Evolutionary conservation across 2,888 invertebrate species (phyloP).

Genomic region (Aphidius colemani): DNA sequence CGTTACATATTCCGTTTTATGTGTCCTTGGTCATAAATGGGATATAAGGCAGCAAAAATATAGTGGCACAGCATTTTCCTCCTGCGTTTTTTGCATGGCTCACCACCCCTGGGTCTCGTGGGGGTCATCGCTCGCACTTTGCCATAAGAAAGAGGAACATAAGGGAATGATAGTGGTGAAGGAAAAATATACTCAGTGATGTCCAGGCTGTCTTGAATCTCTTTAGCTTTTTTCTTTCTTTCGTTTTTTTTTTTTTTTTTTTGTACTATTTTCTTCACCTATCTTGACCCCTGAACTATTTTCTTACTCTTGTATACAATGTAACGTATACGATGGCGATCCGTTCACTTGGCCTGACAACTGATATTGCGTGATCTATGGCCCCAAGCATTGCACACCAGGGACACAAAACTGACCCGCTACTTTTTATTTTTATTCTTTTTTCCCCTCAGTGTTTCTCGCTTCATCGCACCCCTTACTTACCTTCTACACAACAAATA

Average conservation of each 20-base stretch:
- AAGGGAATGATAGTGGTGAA: conserved; percentile 35
- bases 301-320: too few species aligned
- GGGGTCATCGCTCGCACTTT: conserved; percentile 60
- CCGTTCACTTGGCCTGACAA: conserved; percentile 49
- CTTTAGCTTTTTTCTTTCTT: conserved; percentile 19
- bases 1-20: conserved; percentile 60
- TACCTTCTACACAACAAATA: conserved; percentile 10
- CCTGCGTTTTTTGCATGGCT: conserved; percentile 50
- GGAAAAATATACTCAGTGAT: conserved; percentile 38
- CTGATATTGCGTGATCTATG: conserved; percentile 61
- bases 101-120: conserved; percentile 44
- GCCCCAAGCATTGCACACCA: conserved; percentile 58
- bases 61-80: conserved; percentile 26
- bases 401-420: conserved; percentile 56
- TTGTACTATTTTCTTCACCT: conserved; percentile 27
- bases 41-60: conserved; percentile 33
- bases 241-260: conserved; percentile 15
- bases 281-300: conserved; percentile 33
- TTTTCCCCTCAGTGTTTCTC: conserved; percentile 29
- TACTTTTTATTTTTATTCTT: conserved; percentile 31
- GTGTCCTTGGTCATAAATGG: conserved; percentile 52
- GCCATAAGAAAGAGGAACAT: conserved; percentile 24
- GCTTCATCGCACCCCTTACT: conserved; percentile 17
- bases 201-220: conserved; percentile 41
- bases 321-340: conserved; percentile 26